Evolutionary conservation across 1,140 invertebrate species (phyloP).

Genomic region (Drosophila setifemur): DNA sequence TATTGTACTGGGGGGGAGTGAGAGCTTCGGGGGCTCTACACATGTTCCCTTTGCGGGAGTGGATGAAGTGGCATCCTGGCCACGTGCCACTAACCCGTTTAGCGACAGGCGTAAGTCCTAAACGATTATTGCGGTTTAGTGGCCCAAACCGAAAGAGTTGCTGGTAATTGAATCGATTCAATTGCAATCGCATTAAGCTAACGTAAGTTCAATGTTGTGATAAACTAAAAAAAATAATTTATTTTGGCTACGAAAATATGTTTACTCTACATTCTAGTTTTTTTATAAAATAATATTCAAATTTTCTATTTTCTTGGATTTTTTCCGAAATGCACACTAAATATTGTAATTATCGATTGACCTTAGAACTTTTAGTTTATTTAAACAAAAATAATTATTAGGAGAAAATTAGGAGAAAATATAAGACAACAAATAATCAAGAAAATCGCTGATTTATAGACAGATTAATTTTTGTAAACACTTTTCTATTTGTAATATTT

Average conservation of each 20-base stretch:
- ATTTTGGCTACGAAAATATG: neutral
- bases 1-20: too few species aligned
- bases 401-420: too few species aligned
- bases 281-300: too few species aligned
- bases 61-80: constrained; percentile 25
- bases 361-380: too few species aligned
- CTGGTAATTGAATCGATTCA: constrained; percentile 44
- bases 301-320: too few species aligned
- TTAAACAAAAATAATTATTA: too few species aligned
- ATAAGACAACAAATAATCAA: too few species aligned
- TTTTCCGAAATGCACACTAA: too few species aligned
- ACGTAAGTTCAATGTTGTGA: constrained; percentile 50
- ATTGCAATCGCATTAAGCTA: constrained; percentile 37
- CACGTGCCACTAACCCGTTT: constrained; percentile 72
- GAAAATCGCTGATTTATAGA: too few species aligned
- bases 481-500: too few species aligned
- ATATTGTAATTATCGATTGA: too few species aligned
- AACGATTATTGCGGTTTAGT: constrained; percentile 67
- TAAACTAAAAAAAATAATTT: constrained; percentile 10
- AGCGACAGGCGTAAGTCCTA: constrained; percentile 67
- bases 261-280: constrained; percentile 2
- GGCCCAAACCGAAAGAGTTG: constrained; percentile 61
- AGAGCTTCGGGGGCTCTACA: constrained; percentile 20
- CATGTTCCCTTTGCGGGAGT: constrained; percentile 61
- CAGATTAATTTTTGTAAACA: too few species aligned